Base-by-base conservation (phyloP, 1,140 invertebrate genomes). In the Caenorhabditis inopinata region DNA sequence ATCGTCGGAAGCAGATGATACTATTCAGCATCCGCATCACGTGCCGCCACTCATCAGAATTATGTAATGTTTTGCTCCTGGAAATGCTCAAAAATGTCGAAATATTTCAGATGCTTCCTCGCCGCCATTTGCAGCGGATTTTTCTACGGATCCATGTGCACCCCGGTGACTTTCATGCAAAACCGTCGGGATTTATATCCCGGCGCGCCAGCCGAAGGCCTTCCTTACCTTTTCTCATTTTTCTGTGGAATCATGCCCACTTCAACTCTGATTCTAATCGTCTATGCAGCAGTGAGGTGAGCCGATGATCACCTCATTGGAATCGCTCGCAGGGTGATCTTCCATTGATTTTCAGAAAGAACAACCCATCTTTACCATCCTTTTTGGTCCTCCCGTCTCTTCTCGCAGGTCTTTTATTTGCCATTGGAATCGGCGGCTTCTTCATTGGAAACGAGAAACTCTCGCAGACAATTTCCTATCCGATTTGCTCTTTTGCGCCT, bases 181-280 rank as follows among this genome's bases (percentile, higher is more conserved):
- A 78, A 78, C 62, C 75, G 74, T 62, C n/a, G n/a, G 23, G 74
- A 76, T 73, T 25, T 51, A 12, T 74, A 47, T 47, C 68, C 77
- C 21, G 62, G 77, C n/a, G 49, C 74, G 6, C 74, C 74, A 21
- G 49, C 68, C 51, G 74, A 79, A 89, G 89, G 84, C 53, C 77
- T 90, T 32, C 89, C 90, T 74, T 90, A 90, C 82, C 88, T 90
- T 12, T 90, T 90, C 85, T 86, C 89, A 14, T 87, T 89, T 46
- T 90, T 89, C 82, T 85, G 85, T 78, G 90, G 90, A 21, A 90
- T 90, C 53, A 89, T 88, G 73, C n/a, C 85, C 7, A 85, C 89
- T 6, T 89, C 89, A 45, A 86, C 87, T 11, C 29, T 88, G 1
- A 90, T 89, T 82, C 89, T 90, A 82, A 77, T 87, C 11, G 82